Conservation (phyloP, 2,888 invertebrate species). For the Bruchidius siliquastri region DNA sequence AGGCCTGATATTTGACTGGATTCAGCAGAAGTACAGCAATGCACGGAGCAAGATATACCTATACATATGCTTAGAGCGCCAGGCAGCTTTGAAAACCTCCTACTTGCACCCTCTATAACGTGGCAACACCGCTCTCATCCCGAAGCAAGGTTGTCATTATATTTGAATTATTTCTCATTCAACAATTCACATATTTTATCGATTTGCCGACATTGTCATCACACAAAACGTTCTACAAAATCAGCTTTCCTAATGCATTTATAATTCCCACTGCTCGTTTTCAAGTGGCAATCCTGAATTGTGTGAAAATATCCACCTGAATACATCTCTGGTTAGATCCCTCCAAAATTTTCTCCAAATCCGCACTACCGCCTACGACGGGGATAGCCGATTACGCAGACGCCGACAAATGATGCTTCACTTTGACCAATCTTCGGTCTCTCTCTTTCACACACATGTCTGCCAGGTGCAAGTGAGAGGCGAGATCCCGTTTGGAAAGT, state of each 20-base stretch:
- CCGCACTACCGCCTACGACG: neutral
- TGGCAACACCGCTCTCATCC: neutral
- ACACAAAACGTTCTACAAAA: neutral
- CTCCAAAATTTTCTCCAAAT: neutral
- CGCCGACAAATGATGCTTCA: neutral
- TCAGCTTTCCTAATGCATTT: neutral
- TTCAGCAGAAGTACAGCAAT: too few relatives aligned
- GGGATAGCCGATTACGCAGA: neutral
- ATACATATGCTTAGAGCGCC: too few relatives aligned
- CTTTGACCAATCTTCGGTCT: neutral
- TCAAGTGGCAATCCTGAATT: neutral
- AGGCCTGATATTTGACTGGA: too few relatives aligned
- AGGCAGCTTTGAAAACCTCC: too few relatives aligned
- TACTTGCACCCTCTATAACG: neutral
- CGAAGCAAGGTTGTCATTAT: neutral
- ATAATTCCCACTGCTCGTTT: neutral
- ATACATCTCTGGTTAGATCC: neutral
- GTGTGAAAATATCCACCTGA: neutral
- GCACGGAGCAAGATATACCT: too few relatives aligned
- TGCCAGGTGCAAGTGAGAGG: neutral
- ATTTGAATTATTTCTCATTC: neutral
- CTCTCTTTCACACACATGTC: neutral
- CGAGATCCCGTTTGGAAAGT: neutral
- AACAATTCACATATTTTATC: neutral
- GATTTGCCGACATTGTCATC: neutral